Conservation (phyloP, 2,888 invertebrate species). For the Desoria tigrina region DNA sequence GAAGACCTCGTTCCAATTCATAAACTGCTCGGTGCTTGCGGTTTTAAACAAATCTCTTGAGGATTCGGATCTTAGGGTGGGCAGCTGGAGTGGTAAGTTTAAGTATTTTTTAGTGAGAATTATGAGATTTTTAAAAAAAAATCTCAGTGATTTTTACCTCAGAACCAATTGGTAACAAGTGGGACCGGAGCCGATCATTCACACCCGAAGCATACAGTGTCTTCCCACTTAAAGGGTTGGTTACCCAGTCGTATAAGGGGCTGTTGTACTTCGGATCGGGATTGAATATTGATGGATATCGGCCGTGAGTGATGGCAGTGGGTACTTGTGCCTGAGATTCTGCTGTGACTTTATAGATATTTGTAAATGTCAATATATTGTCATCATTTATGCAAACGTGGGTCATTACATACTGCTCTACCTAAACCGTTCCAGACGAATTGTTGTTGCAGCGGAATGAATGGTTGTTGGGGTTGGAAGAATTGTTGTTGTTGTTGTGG, state of each 20-base stretch:
- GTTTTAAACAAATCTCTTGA: no score
- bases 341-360: no score
- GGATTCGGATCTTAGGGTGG: no score
- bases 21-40: no score
- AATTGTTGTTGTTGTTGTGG: background rate
- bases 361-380: no score
- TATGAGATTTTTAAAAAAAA: no score
- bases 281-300: constrained; percentile 13
- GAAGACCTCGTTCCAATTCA: no score
- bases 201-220: background rate
- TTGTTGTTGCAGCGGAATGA: background rate
- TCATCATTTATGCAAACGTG: no score
- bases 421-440: background rate
- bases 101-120: no score
- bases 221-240: background rate
- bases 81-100: no score
- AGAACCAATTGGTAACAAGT: background rate
- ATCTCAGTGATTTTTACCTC: no score
- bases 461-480: background rate
- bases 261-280: constrained; percentile 4
- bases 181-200: background rate
- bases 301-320: background rate
- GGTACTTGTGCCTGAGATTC: no score
- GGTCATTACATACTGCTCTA: background rate
- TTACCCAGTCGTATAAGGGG: constrained; percentile 5